A percentile compares a stretch with the other conserved stretches of the same genome.
phyloP scores from a whole-genome alignment of 1,140 invertebrate species.

The Macrobrachium rosenbergii region DNA sequence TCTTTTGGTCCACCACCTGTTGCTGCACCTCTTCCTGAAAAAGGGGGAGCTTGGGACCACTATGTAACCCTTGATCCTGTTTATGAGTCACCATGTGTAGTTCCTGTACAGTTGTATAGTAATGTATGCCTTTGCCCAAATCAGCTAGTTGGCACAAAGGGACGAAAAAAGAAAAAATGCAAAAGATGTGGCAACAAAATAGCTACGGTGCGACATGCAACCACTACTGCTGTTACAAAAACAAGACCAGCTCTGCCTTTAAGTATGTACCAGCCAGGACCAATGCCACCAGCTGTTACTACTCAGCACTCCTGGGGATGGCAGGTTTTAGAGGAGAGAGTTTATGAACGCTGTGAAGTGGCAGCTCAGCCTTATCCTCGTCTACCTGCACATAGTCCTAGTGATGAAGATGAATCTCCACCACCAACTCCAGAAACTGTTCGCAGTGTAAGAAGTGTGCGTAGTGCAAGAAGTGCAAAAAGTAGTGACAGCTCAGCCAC shows the following conservation, averaged over 20 bases:
- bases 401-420: constrained; percentile 63
- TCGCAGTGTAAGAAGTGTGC: constrained; percentile 48
- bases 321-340: constrained; percentile 45
- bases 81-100: constrained; percentile 46
- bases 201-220: constrained; percentile 52
- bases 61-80: constrained; percentile 53
- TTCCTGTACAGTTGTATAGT: constrained; percentile 49
- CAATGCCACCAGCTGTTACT: not conserved
- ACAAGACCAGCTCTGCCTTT: constrained; percentile 53
- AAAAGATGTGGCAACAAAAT: constrained; percentile 64
- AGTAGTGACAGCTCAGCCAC: constrained; percentile 63
- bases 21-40: constrained; percentile 32
- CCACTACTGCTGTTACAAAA: constrained; percentile 39
- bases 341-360: constrained; percentile 49
- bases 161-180: constrained; percentile 65
- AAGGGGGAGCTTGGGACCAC: constrained; percentile 55
- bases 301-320: constrained; percentile 56
- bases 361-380: not conserved
- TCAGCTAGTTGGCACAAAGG: constrained; percentile 53
- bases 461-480: constrained; percentile 49
- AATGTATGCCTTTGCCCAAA: constrained; percentile 61
- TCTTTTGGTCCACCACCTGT: constrained; percentile 28
- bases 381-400: not conserved
- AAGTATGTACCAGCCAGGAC: constrained; percentile 33
- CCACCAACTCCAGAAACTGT: constrained; percentile 64